These are phyloP conservation scores for Catostylus mosaicus DNA, from an alignment of 30 jellyfish, hydroid and myxozoan species.

Conservation along the genomic window DNA sequence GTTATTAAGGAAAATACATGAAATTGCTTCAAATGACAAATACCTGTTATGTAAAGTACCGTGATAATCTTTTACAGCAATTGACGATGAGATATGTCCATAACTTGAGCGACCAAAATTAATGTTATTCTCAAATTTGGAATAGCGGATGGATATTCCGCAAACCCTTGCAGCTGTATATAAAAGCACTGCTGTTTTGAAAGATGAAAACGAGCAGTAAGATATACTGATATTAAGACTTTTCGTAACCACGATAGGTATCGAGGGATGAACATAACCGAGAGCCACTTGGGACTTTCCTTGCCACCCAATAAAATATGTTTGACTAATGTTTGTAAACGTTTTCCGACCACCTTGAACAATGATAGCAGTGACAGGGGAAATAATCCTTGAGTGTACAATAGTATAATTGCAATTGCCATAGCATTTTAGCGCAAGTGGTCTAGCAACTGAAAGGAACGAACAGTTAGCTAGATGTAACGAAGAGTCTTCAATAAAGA, in stretches of 20 bases:
- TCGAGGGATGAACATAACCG: not conserved
- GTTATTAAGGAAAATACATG: not conserved
- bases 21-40: not conserved
- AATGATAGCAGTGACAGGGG: not conserved
- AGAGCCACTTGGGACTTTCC: not conserved
- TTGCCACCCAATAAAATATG: not conserved
- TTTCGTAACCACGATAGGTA: not conserved
- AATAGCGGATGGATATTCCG: not conserved
- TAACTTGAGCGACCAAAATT: not conserved
- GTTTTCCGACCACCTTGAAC: not conserved
- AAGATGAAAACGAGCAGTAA: not conserved
- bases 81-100: not conserved
- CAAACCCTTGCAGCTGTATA: not conserved
- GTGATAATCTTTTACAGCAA: not conserved
- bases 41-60: not conserved
- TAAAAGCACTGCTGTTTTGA: not conserved
- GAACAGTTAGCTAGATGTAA: not conserved
- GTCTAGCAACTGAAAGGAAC: not conserved
- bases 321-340: not conserved
- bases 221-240: not conserved
- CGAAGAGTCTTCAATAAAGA: not conserved
- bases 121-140: not conserved
- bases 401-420: not conserved
- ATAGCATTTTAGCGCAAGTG: not conserved
- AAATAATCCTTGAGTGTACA: not conserved